Evolutionary conservation across 2,797 vertebrate species (phyloP).

Genomic region (Atherinosoma microstoma): DNA sequence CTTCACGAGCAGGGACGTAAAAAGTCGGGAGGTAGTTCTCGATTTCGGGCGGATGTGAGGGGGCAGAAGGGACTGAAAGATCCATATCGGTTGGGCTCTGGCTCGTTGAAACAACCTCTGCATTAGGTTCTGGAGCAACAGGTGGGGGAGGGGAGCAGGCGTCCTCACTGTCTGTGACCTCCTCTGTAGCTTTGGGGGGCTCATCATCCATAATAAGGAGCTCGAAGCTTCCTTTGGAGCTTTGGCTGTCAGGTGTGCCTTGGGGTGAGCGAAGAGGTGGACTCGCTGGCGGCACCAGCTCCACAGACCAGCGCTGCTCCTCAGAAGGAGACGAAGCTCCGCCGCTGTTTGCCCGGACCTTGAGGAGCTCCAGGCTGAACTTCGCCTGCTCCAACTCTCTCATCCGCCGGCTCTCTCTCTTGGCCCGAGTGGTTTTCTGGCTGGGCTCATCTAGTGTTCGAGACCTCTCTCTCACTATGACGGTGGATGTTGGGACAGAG

Average conservation of each 20-base stretch:
- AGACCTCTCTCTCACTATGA: conserved; percentile 86
- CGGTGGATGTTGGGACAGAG: conserved; percentile 9
- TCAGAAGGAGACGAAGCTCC: conserved; percentile 87
- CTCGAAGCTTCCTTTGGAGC: conserved; percentile 94
- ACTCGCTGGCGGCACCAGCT: conserved; percentile 77
- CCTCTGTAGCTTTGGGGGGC: conserved; percentile 67
- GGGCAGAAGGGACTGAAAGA: conserved; percentile 15
- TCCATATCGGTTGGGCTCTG: conserved; percentile 35
- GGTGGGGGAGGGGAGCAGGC: conserved; percentile 50
- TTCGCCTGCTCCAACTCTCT: conserved; percentile 96
- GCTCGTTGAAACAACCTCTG: conserved; percentile 39
- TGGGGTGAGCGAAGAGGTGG: conserved; percentile 83
- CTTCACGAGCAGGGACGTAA: conserved; percentile 87
- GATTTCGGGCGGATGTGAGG: conserved; percentile 67
- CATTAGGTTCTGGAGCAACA: conserved; percentile 29
- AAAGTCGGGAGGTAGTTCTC: conserved; percentile 90
- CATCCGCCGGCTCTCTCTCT: conserved; percentile 95
- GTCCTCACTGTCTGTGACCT: conserved; percentile 71
- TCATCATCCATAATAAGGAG: conserved; percentile 87
- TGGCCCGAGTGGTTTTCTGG: conserved; percentile 93
- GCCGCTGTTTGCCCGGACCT: conserved; percentile 90
- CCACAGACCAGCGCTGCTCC: conserved; percentile 88
- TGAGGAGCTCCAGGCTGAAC: conserved; percentile 96
- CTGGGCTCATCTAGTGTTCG: conserved; percentile 82
- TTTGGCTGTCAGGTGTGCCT: conserved; percentile 92